A percentile compares a stretch with the other conserved stretches of the same genome.
Evolutionary conservation across 1,140 invertebrate species (phyloP).

Genomic region (Zaprionus vittiger): DNA sequence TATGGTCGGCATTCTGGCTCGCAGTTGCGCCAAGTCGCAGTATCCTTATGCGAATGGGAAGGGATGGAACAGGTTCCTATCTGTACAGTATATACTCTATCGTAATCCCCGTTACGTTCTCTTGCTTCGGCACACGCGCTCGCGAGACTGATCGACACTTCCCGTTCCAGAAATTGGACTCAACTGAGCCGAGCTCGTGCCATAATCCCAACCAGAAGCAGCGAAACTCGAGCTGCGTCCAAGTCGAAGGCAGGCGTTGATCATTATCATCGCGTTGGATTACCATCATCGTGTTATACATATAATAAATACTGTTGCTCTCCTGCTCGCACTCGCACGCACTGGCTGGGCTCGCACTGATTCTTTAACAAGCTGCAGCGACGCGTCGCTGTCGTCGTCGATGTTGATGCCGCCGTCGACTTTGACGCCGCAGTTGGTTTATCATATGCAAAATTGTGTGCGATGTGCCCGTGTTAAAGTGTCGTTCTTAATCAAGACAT

Average conservation of each 20-base stretch:
- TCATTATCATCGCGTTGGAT: conserved; percentile 23
- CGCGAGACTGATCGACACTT: conserved; percentile 71
- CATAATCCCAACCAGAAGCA: conserved; percentile 50
- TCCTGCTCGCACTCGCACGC: conserved; percentile 27
- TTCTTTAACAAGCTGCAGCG: conserved; percentile 39
- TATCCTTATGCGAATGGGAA: conserved; percentile 20
- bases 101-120: background rate
- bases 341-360: conserved; percentile 5
- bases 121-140: conserved; percentile 51
- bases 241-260: conserved; percentile 27
- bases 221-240: conserved; percentile 39
- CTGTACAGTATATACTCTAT: conserved; percentile 6
- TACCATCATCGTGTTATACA: conserved; percentile 40
- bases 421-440: conserved; percentile 21
- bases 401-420: background rate
- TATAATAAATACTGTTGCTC: conserved; percentile 40
- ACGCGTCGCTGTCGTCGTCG: conserved; percentile 13
- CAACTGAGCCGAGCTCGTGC: conserved; percentile 58
- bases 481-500: conserved; percentile 72
- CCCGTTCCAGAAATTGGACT: conserved; percentile 62
- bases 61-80: background rate
- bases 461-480: conserved; percentile 43
- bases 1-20: conserved; percentile 75
- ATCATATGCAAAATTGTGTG: conserved; percentile 61
- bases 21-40: conserved; percentile 29